Percentiles rank a stretch among this genome's conserved stretches.
phyloP scores from a whole-genome alignment of 2,888 invertebrate genomes.

The Diloba caeruleocephala region DNA sequence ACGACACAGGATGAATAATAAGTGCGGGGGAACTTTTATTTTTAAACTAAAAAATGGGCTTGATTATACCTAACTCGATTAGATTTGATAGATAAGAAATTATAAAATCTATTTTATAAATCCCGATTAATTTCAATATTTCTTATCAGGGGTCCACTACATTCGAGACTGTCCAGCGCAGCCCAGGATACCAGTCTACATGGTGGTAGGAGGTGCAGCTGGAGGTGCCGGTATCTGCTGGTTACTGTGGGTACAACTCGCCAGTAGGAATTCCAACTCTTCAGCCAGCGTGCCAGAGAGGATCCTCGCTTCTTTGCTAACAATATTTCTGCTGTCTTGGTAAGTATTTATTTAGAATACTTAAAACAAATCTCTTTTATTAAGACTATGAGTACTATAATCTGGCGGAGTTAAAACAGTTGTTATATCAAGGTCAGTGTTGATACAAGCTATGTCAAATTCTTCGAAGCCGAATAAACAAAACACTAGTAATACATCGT shows the following conservation, averaged over 20 bases:
- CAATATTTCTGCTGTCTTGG: conserved; percentile 92
- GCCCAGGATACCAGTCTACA: conserved; percentile 93
- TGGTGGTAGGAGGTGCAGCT: conserved; percentile 94
- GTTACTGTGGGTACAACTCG: conserved; percentile 91
- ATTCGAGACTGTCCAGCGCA: conserved; percentile 94
- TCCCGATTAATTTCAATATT: not conserved
- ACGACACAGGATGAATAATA: too few species aligned
- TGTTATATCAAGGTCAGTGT: too few species aligned
- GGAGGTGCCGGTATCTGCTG: conserved; percentile 92
- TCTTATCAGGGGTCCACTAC: conserved; percentile 92
- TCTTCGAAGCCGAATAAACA: too few species aligned
- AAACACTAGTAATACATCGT: too few species aligned
- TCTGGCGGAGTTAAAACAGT: too few species aligned
- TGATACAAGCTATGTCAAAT: too few species aligned
- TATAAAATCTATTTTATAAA: not conserved
- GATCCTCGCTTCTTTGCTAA: conserved; percentile 91
- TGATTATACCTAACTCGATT: too few species aligned
- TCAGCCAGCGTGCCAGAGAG: conserved; percentile 86
- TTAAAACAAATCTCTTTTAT: too few species aligned
- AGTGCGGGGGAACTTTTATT: too few species aligned
- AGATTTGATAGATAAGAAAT: too few species aligned
- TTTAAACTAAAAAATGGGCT: too few species aligned
- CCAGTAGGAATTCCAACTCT: conserved; percentile 89
- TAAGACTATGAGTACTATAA: too few species aligned
- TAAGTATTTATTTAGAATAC: conserved; percentile 59